These are phyloP conservation scores for Centropyge bicolor DNA, from an alignment of 2,797 vertebrate genomes.

Conservation along the genomic window DNA sequence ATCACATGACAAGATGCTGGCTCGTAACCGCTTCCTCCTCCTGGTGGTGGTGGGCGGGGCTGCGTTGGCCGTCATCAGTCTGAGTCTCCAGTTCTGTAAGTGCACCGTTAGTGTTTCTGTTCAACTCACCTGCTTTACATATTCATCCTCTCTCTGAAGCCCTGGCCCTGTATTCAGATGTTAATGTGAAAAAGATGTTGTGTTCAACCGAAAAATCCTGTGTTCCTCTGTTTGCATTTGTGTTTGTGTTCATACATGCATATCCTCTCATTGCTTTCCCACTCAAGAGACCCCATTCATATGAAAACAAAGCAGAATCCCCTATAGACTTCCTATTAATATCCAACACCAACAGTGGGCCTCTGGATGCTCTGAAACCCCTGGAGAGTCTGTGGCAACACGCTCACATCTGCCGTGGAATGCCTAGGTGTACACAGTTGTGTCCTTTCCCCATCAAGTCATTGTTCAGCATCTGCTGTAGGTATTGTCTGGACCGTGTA, in stretches of 20 bases:
- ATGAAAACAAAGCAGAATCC: slow-evolving; percentile 68
- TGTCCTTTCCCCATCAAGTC: slow-evolving; percentile 38
- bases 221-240: not conserved
- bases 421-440: slow-evolving; percentile 29
- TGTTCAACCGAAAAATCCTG: not conserved
- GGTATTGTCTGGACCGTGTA: slow-evolving; percentile 61
- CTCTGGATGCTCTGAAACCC: slow-evolving; percentile 35
- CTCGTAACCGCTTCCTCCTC: slow-evolving; percentile 83
- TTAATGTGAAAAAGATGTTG: not conserved
- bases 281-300: slow-evolving; percentile 50
- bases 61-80: slow-evolving; percentile 78
- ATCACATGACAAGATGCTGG: slow-evolving; percentile 78
- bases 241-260: slow-evolving; percentile 8
- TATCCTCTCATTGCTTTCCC: slow-evolving; percentile 45
- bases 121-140: not conserved
- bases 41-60: slow-evolving; percentile 79
- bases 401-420: slow-evolving; percentile 41
- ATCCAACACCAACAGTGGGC: slow-evolving; percentile 36
- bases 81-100: slow-evolving; percentile 85
- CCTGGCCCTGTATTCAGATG: not conserved
- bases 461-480: slow-evolving; percentile 69
- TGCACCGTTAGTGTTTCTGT: slow-evolving; percentile 11
- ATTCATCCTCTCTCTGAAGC: not conserved
- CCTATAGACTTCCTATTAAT: slow-evolving; percentile 61
- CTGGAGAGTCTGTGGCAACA: not conserved